Evolutionary conservation across 2,888 invertebrate species (phyloP), one percentile per base, ranked within the genome.

Genomic region (Cynaeus angustus): DNA sequence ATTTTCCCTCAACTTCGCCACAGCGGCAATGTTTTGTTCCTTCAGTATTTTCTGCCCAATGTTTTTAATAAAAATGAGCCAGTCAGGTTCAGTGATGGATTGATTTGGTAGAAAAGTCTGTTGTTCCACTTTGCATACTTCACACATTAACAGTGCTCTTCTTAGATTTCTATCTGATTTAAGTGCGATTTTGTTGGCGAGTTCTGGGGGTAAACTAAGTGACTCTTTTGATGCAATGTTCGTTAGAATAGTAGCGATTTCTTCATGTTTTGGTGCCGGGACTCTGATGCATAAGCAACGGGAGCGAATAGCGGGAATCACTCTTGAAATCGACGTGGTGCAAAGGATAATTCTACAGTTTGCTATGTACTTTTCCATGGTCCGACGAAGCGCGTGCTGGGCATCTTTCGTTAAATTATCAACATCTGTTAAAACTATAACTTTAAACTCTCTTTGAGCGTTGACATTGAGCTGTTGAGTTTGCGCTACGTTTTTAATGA

Each of bases 301-400:
- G 68, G 98, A 81, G 45, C 94, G 90, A 75, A 99, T 97, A 3
- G 99, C 98, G n/a, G 98, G 97, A 78, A 98, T 96, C 0, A 99
- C 96, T 79, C 96, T 91, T 3, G 98, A 98, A 30, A 95, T 96
- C 0, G 98, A 97, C 82, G 97, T 97, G 0, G 97, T 95, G 78
- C 96, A 95, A 0, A 99, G 88, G 78, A 99, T 96, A 3, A 99
- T 88, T 10, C 99, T 91, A 83, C 99, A 99, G 1, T 97, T 97
- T 10, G 94, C 88, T 65, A 97, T 94, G 85, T 99, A 99, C 83
- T 99, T 99, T 85, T 99, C 99, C 99, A 99, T 99, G 0, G 99
- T 99, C 48, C 99, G 90, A 76, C 99, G 91, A 55, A 99, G 86
- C 0, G 98, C 99, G 85, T 99, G 98, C 83, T 99, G 99, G 0